phyloP scores from a whole-genome alignment of 2,797 vertebrate genomes.

The Leptodactylus fallax region DNA sequence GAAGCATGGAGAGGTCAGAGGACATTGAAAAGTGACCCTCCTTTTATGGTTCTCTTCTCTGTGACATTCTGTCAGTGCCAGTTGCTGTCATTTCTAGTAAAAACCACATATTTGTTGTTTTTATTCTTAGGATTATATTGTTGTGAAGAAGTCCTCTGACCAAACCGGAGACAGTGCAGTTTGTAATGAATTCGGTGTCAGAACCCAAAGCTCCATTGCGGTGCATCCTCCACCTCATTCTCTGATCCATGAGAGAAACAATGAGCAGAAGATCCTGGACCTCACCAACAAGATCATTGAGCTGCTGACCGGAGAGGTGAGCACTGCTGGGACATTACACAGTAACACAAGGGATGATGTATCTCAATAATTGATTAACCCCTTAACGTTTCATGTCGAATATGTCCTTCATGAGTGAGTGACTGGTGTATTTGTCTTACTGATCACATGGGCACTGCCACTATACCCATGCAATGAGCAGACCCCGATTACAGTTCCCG shows the following conservation, averaged over 20 bases:
- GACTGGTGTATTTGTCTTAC: too few species aligned
- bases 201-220: neutral
- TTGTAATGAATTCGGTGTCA: neutral
- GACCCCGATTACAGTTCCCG: too few species aligned
- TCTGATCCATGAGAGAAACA: neutral
- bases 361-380: neutral
- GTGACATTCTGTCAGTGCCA: neutral
- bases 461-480: too few species aligned
- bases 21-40: too few species aligned
- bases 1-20: neutral
- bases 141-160: slow-evolving; percentile 16
- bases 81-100: too few species aligned
- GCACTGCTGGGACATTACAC: neutral
- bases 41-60: too few species aligned
- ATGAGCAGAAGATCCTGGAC: slow-evolving; percentile 18
- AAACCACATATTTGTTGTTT: neutral
- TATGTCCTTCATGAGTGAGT: too few species aligned
- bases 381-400: too few species aligned
- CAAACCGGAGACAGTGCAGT: neutral
- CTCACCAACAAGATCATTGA: slow-evolving; percentile 28
- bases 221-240: neutral
- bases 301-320: slow-evolving; percentile 31
- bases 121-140: neutral
- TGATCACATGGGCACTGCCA: too few species aligned
- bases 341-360: neutral